Conservation (phyloP, 2,113 vertebrate species). For the Archilochus colubris region DNA sequence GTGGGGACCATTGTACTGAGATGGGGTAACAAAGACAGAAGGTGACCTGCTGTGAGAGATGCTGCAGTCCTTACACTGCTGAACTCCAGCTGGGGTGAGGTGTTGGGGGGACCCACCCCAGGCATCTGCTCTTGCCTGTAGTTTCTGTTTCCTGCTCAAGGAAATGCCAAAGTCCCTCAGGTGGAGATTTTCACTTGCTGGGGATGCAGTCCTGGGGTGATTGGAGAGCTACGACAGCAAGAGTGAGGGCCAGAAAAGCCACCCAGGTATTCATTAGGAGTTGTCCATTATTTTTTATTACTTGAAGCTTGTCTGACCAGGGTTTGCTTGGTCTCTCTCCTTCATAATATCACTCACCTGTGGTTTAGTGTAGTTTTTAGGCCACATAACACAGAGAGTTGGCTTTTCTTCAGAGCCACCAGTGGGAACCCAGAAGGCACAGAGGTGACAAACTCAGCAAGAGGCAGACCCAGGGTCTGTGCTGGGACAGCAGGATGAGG, state of each 20-base stretch:
- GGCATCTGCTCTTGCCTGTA: too few relatives aligned
- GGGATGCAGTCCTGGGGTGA: fast-evolving
- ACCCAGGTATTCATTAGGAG: fast-evolving
- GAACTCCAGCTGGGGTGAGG: neutral
- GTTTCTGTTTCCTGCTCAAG: neutral
- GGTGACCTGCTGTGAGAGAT: neutral
- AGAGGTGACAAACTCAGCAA: neutral
- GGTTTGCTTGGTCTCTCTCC: neutral
- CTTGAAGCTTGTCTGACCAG: neutral
- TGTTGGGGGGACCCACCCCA: fast-evolving
- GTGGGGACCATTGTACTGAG: neutral
- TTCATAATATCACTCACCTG: neutral
- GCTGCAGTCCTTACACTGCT: neutral
- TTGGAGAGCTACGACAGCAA: neutral
- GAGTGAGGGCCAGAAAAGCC: neutral
- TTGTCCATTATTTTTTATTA: neutral
- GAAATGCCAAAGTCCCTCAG: neutral
- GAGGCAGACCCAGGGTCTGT: neutral
- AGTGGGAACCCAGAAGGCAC: neutral
- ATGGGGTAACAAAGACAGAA: neutral
- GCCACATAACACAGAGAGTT: neutral
- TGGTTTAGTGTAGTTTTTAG: neutral
- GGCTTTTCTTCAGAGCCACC: neutral
- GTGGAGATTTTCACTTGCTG: neutral
- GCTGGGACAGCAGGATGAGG: neutral